Evolutionary conservation across 2,888 invertebrate genomes (phyloP), one percentile per base, ranked within the genome.

Genomic region (Eupithecia vulgata): DNA sequence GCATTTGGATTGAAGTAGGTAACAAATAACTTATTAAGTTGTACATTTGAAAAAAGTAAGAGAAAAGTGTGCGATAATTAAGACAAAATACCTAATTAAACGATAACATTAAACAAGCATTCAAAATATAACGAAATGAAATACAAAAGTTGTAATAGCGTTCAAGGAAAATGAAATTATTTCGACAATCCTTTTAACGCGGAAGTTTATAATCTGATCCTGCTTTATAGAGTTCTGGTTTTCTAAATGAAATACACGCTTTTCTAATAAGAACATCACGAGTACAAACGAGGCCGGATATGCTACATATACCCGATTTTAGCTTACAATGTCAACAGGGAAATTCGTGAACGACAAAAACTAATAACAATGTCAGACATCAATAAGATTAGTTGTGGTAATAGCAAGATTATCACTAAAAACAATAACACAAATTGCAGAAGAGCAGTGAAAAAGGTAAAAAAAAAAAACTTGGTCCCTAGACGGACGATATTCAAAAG

Each of bases 221-320:
- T 25, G 25, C 42, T 61, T 48, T 70, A 57, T 70, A 25, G 37
- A 61, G 72, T 66, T 72, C 65, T 45, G 67, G 40, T 52, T 72
- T 59, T 35, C 30, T 37, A 71, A 40, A 37, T 66, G 66, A 57
- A 65, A 70, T 65, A 59, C 25, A 57, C n/a, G 65, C 37, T 64
- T 71, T 71, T 57, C 57, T 66, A 40, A 66, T 57, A 21, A 21
- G 40, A 62, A 67, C 10, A 73, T 64, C 70, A 78, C 68, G 79
- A 76, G 77, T 77, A 76, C 48, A 76, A 81, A 78, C 71, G 79
- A 80, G 82, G 84, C 71, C 81, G 74, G n/a, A n/a, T n/a, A n/a
- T n/a, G n/a, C n/a, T n/a, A n/a, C n/a, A n/a, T n/a, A n/a, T n/a
- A n/a, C n/a, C n/a, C n/a, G n/a, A n/a, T n/a, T n/a, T n/a, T n/a